These are phyloP conservation scores for Sciurus carolinensis DNA, from an alignment of 2,797 vertebrate genomes.

Conservation along the genomic window DNA sequence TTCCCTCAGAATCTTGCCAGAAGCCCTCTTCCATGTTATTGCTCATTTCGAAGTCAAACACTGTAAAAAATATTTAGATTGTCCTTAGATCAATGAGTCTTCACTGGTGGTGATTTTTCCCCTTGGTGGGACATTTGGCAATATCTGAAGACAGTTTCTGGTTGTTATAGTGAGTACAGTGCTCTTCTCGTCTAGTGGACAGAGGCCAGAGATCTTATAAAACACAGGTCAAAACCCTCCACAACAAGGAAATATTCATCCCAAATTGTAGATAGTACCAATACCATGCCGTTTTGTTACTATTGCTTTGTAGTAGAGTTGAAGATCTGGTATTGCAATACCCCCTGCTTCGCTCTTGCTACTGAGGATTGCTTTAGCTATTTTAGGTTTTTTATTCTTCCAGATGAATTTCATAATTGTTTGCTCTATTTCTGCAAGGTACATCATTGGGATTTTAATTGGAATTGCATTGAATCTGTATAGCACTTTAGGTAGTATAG, in stretches of 20 bases:
- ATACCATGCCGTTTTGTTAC: no score
- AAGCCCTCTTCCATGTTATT: not conserved
- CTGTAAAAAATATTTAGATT: not conserved
- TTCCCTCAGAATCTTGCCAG: not conserved
- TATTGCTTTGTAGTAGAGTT: no score
- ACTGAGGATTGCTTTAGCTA: no score
- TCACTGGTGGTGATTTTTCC: not conserved
- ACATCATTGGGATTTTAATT: no score
- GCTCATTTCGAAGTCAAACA: not conserved
- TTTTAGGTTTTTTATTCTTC: no score
- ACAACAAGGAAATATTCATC: not conserved
- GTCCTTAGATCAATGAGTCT: not conserved
- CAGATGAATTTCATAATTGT: no score
- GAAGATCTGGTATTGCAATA: no score
- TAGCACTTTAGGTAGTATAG: no score
- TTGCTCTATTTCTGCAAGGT: no score
- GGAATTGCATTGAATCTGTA: no score
- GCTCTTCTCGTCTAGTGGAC: not conserved
- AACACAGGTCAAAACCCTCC: fast-evolving
- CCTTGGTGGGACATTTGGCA: not conserved
- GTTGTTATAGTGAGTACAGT: not conserved
- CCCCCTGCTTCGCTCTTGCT: no score
- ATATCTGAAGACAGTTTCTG: not conserved
- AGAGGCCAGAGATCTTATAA: not conserved
- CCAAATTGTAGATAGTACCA: not conserved